Evolutionary conservation across 2,888 invertebrate genomes (phyloP).

Genomic region (Strigamia transsilvanica): DNA sequence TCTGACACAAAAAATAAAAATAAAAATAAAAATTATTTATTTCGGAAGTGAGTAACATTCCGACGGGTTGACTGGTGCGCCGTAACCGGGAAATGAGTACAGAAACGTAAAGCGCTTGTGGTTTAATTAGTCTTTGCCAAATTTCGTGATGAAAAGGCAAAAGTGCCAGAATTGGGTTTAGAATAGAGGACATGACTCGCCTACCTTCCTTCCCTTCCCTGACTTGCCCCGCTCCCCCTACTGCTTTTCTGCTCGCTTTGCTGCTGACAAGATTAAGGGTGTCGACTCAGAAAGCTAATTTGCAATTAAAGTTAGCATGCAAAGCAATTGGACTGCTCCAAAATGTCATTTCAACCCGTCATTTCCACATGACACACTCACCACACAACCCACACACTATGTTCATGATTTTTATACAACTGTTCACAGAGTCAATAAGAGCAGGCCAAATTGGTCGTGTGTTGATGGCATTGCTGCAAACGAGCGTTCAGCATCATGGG

Average conservation of each 20-base stretch:
- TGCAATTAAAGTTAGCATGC: constrained; percentile 48
- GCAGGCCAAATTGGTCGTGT: too few species aligned
- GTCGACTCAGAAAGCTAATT: constrained; percentile 47
- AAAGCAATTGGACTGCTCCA: constrained; percentile 25
- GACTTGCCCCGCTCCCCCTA: neutral
- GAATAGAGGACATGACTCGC: neutral
- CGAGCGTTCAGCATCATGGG: too few species aligned
- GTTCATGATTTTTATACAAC: neutral
- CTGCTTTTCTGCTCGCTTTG: constrained; percentile 38
- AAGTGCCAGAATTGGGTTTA: neutral
- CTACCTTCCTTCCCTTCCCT: neutral
- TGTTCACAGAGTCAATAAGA: too few species aligned
- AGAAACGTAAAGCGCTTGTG: neutral
- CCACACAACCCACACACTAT: neutral
- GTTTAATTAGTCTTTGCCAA: constrained; percentile 27
- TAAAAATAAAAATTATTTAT: too few species aligned
- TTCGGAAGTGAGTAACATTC: neutral
- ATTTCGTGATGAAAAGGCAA: constrained; percentile 18
- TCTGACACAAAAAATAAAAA: too few species aligned
- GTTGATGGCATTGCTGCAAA: too few species aligned
- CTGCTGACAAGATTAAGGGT: constrained; percentile 49
- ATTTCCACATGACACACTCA: neutral
- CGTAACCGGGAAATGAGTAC: neutral
- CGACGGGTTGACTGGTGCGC: neutral
- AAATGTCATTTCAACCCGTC: neutral